A percentile compares a stretch with the other conserved stretches of the same genome.
Conservation (phyloP, 1,140 invertebrate genomes). For the Drosophila tristis region DNA sequence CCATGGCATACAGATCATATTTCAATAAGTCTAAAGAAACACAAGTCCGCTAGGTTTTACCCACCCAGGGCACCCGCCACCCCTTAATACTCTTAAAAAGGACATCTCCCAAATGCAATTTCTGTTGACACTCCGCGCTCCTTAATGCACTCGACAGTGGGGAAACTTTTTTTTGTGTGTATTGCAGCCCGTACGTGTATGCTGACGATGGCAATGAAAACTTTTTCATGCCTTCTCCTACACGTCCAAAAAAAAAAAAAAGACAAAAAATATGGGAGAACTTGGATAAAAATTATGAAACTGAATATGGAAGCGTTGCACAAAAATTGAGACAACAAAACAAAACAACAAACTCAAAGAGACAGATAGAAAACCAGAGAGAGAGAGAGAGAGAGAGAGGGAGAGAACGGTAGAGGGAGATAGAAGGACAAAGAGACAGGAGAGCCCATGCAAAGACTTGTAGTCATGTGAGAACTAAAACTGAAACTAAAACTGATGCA, state of each 20-base stretch:
- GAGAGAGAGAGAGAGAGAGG: background rate
- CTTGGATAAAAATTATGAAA: slow-evolving; percentile 76
- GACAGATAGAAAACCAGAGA: background rate
- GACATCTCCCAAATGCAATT: too few relatives aligned
- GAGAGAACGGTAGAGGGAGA: background rate
- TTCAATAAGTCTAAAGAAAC: too few relatives aligned
- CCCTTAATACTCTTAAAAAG: too few relatives aligned
- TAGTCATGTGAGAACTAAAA: slow-evolving; percentile 55
- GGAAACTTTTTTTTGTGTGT: slow-evolving; percentile 30
- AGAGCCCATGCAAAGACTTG: background rate
- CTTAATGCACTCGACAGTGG: slow-evolving; percentile 48
- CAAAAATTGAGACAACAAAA: slow-evolving; percentile 58
- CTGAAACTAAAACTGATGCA: slow-evolving; percentile 77
- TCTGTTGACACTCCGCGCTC: background rate
- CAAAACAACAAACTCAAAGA: slow-evolving; percentile 15
- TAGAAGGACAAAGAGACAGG: slow-evolving; percentile 8
- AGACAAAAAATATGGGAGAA: slow-evolving; percentile 23
- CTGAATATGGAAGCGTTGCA: slow-evolving; percentile 68
- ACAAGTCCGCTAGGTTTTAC: too few relatives aligned
- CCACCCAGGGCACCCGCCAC: too few relatives aligned
- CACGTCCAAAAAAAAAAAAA: slow-evolving; percentile 12
- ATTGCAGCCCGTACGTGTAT: background rate
- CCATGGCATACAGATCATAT: too few relatives aligned
- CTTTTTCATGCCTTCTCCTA: slow-evolving; percentile 41
- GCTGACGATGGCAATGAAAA: slow-evolving; percentile 63